Base-by-base conservation (phyloP, 2,888 invertebrate genomes). In the Platycheirus rosarum region DNA sequence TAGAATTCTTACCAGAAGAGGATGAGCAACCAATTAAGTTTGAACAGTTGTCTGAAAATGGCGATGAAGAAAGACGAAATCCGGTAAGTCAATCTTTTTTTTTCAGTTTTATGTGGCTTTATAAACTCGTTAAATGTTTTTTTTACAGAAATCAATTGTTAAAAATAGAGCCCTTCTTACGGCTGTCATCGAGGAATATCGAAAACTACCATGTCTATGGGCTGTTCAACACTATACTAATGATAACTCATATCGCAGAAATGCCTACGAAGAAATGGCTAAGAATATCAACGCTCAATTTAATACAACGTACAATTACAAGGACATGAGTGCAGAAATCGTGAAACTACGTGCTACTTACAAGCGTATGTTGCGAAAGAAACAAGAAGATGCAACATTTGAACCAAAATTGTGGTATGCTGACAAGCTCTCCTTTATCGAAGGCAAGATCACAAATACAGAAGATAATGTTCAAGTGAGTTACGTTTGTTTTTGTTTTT, bases 151-250 rank as follows among this genome's bases (percentile, higher is more conserved):
- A 69, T 26, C 63, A 2, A 48, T 79, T 1, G 69, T 57, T 2
- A 70, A 69, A 20, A 75, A 75, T 42, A 70, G 35, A 20, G 48
- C 51, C 1, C 69, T 80, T 9, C n/a, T 80, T 2, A 75, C 57
- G 0, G 66, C 46, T 6, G 35, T 75, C 14, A 80, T 80, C 32
- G 75, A 75, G 16, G 80, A 80, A 20, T 80, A 80, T 11, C 44
- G 32, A 18, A 80, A 60, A 18, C 11, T 23, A 20, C 75, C 80
- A 0, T 32, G 32, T 8, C 35, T 80, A n/a, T 80, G 80, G 80
- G 63, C 60, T 5, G 49, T 48, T 7, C 44, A 75, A 46, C 62
- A 78, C 48, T 78, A 78, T 4, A 73, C 60, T 7, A 66, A 66
- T 35, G 60, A 75, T 9, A 71, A 75, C 16, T 8, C 9, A 0